Evolutionary conservation across 2,113 vertebrate species (phyloP), one percentile per base, ranked within the genome.

Genomic region (Seriola rivoliana): DNA sequence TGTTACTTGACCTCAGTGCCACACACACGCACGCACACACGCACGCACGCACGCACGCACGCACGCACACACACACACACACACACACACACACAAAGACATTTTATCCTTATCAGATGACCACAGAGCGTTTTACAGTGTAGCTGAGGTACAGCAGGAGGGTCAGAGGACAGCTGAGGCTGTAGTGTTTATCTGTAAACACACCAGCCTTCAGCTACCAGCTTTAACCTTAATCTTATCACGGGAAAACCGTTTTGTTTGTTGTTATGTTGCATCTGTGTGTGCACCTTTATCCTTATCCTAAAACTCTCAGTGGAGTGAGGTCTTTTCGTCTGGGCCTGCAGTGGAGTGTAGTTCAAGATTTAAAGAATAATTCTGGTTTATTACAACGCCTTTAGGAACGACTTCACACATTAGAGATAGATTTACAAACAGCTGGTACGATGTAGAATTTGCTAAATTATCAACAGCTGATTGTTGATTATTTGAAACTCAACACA

Each of bases 151-250:
- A 19, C 67, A 86, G 63, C 69, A 84, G 74, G 21, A 42, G 60
- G 29, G 59, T 66, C 12, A 29, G 58, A 69, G 23, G 13, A 57
- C 38, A 50, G 42, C 68, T 72, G 74, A 34, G 21, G 25, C 85
- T 73, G 69, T 48, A 64, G 12, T 88, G 91, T 92, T 90, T 92
- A 89, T 91, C 87, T 87, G 85, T 90, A 88, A 93, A 90, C 88
- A 92, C 13, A 3, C 19, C 38, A 72, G 58, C 25, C 44, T 40
- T 60, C 52, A 58, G 62, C 57, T 64, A 73, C 77, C 78, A 71
- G 38, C 54, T 23, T 85, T 82, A 86, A 85, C 81, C 11, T 54
- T 34, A 34, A 62, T 36, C 54, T 80, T 74, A 87, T 90, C 44
- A 23, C 52, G 71, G 36, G 10, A 75, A 77, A 75, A 67, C 48